Base-by-base conservation (phyloP, 2,797 vertebrate species). In the Thalassophryne amazonica region DNA sequence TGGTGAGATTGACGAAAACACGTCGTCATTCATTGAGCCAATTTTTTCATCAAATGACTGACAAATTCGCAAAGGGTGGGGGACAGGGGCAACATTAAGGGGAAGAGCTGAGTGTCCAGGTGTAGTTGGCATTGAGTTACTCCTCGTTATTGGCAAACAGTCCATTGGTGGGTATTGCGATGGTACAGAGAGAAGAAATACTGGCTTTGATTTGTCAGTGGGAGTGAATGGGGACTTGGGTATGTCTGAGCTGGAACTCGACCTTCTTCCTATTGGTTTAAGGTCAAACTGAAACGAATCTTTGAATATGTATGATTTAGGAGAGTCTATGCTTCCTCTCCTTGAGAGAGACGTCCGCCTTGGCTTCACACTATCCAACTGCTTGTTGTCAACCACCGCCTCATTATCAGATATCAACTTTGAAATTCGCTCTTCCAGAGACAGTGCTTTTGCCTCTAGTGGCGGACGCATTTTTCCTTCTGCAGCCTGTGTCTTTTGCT, bases 271-370 rank as follows among this genome's bases (percentile, higher is more conserved):
- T 60, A 96, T 91, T 20, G 97, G 97, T 78, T 98, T 98, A 36
- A 99, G 89, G 76, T 99, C 97, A 88, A 99, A 99, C 73, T 99
- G 97, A 86, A 99, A 99, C 57, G 97, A 99, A 78, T 99, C 97
- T 86, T 99, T 99, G 81, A 99, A 99, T 83, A 98, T 99, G 48
- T 99, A 99, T 1, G 97, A 98, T 77, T 98, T 99, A 0, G 96
- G 97, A 11, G 96, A 99, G 81, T 99, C 97, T 52, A 99, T 99
- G 80, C 97, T 99, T 12, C 97, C 97, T 85, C 95, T 91, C 64
- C 97, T 90, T 0, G 97, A 99, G 33, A 99, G 93, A 50, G 97
- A 99, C 2, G 97, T 99, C 71, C 97, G 92, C 72, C 96, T 92
- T 15, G 97, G 97, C 80, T 99, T 99, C n/a, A 99, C 97, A 0